Conservation (phyloP, 2,888 invertebrate genomes). For the Creontiades dilutus region DNA sequence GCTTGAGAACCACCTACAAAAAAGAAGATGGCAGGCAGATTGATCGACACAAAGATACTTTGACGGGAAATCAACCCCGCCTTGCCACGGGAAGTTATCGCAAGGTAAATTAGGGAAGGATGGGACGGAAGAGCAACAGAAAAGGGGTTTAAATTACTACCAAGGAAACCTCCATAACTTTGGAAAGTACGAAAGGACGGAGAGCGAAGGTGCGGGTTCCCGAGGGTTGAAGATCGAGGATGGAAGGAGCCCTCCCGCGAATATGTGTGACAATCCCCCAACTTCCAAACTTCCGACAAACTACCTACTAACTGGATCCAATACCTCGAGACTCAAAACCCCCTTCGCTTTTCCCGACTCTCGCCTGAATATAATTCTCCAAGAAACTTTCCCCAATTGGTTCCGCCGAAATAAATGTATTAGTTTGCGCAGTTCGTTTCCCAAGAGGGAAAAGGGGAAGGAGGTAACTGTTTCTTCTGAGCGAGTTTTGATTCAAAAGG, state of each 20-base stretch:
- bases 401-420: slow-evolving; percentile 63
- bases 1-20: too few species aligned
- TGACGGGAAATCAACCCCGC: slow-evolving; percentile 22
- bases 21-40: too few species aligned
- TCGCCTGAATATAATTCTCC: slow-evolving; percentile 63
- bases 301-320: slow-evolving; percentile 65
- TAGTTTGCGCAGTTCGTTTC: slow-evolving; percentile 62
- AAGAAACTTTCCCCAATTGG: slow-evolving; percentile 63
- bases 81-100: slow-evolving; percentile 14
- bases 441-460: slow-evolving; percentile 39
- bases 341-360: slow-evolving; percentile 14
- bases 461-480: slow-evolving; percentile 53
- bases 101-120: slow-evolving; percentile 18
- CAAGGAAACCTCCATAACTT: slow-evolving; percentile 53
- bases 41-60: not conserved
- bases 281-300: slow-evolving; percentile 66
- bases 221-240: slow-evolving; percentile 34
- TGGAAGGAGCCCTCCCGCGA: slow-evolving; percentile 37
- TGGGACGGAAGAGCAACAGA: not conserved
- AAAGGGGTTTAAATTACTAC: slow-evolving; percentile 43
- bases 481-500: slow-evolving; percentile 50
- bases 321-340: slow-evolving; percentile 33
- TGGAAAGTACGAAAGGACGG: not conserved
- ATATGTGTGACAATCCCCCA: slow-evolving; percentile 65
- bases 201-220: not conserved